A percentile compares a stretch with the other conserved stretches of the same genome.
Evolutionary conservation across 2,113 vertebrate species (phyloP).

Genomic region (Ariopsis seemanni): DNA sequence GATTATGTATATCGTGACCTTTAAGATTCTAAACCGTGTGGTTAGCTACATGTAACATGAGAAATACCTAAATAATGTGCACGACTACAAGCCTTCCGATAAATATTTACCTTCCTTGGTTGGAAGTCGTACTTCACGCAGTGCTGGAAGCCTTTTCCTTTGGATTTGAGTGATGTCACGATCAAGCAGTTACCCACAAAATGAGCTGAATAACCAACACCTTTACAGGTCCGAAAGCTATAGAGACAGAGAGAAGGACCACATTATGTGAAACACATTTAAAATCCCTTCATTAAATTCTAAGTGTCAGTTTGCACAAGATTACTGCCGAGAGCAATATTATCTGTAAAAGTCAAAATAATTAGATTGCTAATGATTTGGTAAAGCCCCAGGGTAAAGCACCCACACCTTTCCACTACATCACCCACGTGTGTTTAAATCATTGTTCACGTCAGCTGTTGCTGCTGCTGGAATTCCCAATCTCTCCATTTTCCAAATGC

Average conservation of each 20-base stretch:
- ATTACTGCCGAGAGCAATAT: background rate
- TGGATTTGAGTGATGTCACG: slow-evolving; percentile 95
- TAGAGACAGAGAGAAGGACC: slow-evolving; percentile 25
- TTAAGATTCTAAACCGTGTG: no score
- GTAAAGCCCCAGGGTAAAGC: background rate
- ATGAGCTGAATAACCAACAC: slow-evolving; percentile 96
- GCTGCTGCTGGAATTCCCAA: background rate
- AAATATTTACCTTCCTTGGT: slow-evolving; percentile 85
- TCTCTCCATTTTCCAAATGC: slow-evolving; percentile 1
- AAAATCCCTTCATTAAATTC: background rate
- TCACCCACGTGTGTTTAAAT: slow-evolving; percentile 1
- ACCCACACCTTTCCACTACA: slow-evolving; percentile 12
- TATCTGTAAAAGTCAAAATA: slow-evolving; percentile 24
- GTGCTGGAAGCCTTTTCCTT: slow-evolving; percentile 98
- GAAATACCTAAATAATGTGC: background rate
- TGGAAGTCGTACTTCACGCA: slow-evolving; percentile 98
- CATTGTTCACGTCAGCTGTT: slow-evolving; percentile 10
- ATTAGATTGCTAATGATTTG: slow-evolving; percentile 26
- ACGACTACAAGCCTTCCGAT: background rate
- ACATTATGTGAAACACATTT: background rate
- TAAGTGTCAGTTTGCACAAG: background rate
- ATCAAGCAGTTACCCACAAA: slow-evolving; percentile 97
- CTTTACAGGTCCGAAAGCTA: slow-evolving; percentile 98
- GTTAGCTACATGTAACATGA: background rate
- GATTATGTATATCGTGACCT: no score